A percentile compares a stretch with the other conserved stretches of the same genome.
phyloP scores from a whole-genome alignment of 2,888 invertebrate genomes.

The Idaea aversata region DNA sequence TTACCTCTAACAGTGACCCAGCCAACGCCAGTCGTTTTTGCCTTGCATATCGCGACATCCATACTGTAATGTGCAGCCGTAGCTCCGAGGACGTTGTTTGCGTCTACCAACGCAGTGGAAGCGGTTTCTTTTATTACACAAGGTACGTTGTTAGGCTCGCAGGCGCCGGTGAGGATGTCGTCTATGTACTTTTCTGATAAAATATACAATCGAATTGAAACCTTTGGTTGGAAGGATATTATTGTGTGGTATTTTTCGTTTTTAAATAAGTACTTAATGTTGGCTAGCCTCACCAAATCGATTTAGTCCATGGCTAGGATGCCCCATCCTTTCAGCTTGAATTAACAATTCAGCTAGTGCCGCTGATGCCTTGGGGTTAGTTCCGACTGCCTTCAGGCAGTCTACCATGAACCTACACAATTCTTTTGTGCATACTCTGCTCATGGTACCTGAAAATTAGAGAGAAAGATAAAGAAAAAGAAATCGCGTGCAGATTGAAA shows the following conservation, averaged over 20 bases:
- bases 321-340: conserved; percentile 89
- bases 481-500: not conserved
- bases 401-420: conserved; percentile 81
- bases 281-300: conserved; percentile 80
- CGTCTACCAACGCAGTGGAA: conserved; percentile 88
- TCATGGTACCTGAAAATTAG: conserved; percentile 38
- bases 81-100: conserved; percentile 89
- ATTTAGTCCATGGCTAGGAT: conserved; percentile 94
- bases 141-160: conserved; percentile 83
- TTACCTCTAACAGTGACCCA: conserved; percentile 91
- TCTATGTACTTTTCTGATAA: conserved; percentile 88
- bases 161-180: conserved; percentile 84
- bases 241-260: no score
- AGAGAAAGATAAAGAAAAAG: conserved; percentile 1
- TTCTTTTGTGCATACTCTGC: conserved; percentile 75
- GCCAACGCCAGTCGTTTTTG: conserved; percentile 88
- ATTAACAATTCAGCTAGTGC: conserved; percentile 84
- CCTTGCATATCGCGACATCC: conserved; percentile 91
- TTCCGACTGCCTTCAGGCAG: conserved; percentile 83
- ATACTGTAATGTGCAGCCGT: conserved; percentile 89
- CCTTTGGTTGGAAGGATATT: no score
- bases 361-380: conserved; percentile 78
- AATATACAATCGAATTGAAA: not conserved
- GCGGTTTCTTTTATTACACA: conserved; percentile 84
- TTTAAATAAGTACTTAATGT: conserved; percentile 2